Evolutionary conservation across 2,888 invertebrate species (phyloP).

Genomic region (Erynnis tages): DNA sequence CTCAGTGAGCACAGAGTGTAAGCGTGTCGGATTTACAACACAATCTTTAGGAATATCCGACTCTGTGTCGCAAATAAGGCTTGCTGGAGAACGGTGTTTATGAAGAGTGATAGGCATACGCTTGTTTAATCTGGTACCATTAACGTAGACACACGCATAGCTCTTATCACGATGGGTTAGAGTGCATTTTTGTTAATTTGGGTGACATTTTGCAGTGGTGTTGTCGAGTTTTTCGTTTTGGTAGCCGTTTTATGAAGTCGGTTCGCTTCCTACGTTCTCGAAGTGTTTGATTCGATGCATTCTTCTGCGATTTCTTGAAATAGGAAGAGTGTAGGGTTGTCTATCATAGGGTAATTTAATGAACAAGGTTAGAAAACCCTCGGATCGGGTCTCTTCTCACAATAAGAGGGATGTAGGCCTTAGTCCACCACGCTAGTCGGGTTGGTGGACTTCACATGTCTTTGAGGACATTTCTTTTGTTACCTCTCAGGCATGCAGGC

Average conservation of each 20-base stretch:
- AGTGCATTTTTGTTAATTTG: conserved; percentile 12
- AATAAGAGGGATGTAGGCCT: too few species aligned
- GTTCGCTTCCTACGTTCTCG: conserved; percentile 19
- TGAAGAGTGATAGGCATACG: conserved; percentile 30
- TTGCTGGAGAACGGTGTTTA: conserved; percentile 34
- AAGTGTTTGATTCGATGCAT: conserved; percentile 15
- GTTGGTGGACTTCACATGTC: too few species aligned
- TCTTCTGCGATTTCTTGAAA: conserved; percentile 13
- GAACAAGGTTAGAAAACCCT: too few species aligned
- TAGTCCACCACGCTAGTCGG: too few species aligned
- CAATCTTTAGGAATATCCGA: too few species aligned
- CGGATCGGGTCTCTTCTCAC: too few species aligned
- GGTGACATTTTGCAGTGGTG: background rate
- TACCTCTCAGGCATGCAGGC: too few species aligned
- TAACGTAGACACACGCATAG: conserved; percentile 2
- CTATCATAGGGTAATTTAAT: too few species aligned
- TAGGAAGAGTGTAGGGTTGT: background rate
- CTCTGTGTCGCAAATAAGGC: conserved; percentile 15
- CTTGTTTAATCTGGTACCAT: conserved; percentile 12
- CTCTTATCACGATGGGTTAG: conserved; percentile 20
- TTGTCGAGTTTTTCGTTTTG: conserved; percentile 9
- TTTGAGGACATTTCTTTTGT: too few species aligned
- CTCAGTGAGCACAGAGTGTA: too few species aligned
- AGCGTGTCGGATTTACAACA: too few species aligned
- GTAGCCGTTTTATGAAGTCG: conserved; percentile 11